These are phyloP conservation scores for Drosophila sordidula DNA, from an alignment of 2,888 invertebrate species.

Conservation along the genomic window DNA sequence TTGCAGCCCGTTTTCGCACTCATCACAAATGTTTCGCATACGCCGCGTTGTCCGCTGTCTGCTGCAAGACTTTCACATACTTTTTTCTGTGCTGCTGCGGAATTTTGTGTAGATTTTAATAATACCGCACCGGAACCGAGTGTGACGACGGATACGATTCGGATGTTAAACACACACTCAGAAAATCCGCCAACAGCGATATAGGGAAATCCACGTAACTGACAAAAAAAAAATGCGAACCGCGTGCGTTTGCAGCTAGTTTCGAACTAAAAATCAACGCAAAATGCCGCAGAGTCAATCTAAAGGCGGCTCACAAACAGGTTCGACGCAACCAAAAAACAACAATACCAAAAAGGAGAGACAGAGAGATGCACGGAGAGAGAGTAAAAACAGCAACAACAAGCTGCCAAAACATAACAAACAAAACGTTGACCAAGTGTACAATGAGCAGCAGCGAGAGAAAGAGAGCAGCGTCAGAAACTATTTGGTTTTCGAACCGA, in stretches of 20 bases:
- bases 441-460: constrained; percentile 12
- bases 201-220: constrained; percentile 6
- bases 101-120: constrained; percentile 63
- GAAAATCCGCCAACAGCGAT: constrained; percentile 22
- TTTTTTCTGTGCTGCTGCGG: constrained; percentile 57
- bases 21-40: constrained; percentile 60
- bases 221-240: constrained; percentile 43
- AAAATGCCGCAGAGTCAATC: constrained; percentile 44
- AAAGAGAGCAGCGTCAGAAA: constrained; percentile 10
- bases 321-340: constrained; percentile 61
- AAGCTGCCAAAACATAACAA: constrained; percentile 35
- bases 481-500: constrained; percentile 13
- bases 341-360: constrained; percentile 27
- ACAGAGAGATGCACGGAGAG: neutral
- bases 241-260: constrained; percentile 65
- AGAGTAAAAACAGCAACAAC: constrained; percentile 2
- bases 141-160: constrained; percentile 56
- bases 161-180: constrained; percentile 47
- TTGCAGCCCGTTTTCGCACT: constrained; percentile 35
- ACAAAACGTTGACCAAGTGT: constrained; percentile 31
- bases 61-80: constrained; percentile 68
- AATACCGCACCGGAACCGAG: constrained; percentile 62
- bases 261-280: constrained; percentile 68
- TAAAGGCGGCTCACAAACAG: constrained; percentile 67
- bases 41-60: constrained; percentile 52